Conservation (phyloP, 2,797 vertebrate genomes). For the Champsocephalus esox region DNA sequence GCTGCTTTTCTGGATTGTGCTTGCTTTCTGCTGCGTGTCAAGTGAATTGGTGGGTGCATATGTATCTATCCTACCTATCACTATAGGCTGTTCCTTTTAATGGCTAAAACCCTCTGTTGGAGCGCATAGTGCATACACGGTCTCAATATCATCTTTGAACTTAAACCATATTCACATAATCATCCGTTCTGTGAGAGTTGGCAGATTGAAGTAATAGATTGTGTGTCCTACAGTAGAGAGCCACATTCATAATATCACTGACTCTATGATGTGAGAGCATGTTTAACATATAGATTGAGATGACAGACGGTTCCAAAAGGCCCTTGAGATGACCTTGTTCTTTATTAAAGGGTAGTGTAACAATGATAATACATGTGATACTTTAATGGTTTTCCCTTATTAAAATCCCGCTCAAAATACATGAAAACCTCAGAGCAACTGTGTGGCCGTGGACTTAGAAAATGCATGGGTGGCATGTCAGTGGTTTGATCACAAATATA, state of each 20-base stretch:
- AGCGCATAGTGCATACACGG: background rate
- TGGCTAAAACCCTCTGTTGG: background rate
- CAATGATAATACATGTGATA: constrained; percentile 81
- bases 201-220: constrained; percentile 14
- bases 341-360: constrained; percentile 86
- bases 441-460: constrained; percentile 65
- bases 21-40: background rate
- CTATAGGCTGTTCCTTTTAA: background rate
- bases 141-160: background rate
- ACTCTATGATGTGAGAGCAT: background rate
- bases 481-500: constrained; percentile 63
- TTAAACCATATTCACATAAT: background rate
- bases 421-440: constrained; percentile 54
- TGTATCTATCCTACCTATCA: background rate
- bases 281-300: constrained; percentile 38
- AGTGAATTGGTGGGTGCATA: background rate
- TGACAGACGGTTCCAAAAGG: constrained; percentile 67
- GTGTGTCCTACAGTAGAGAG: background rate
- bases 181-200: background rate
- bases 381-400: constrained; percentile 67
- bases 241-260: background rate
- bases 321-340: constrained; percentile 67
- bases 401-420: constrained; percentile 71
- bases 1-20: background rate
- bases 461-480: constrained; percentile 74